Percentiles rank a stretch among this genome's conserved stretches.
phyloP scores from a whole-genome alignment of 2,797 vertebrate species.

The Pristis pectinata region DNA sequence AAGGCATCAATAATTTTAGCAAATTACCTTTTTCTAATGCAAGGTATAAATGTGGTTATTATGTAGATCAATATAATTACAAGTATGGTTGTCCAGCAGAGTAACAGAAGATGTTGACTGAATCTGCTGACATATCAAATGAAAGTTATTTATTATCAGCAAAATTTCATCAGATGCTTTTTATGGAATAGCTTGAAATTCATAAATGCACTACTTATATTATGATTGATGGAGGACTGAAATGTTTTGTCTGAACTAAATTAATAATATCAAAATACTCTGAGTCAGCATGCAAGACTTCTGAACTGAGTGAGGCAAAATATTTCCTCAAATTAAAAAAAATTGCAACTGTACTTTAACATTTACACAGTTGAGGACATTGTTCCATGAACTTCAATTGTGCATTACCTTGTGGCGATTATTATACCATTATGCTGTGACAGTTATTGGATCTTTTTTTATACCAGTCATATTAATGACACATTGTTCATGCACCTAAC shows the following conservation, averaged over 20 bases:
- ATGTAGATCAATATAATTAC: not conserved
- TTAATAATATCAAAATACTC: not conserved
- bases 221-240: constrained; percentile 8
- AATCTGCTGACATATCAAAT: not conserved
- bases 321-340: not conserved
- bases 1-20: constrained; percentile 19
- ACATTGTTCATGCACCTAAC: not conserved
- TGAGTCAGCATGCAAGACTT: not conserved
- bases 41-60: not conserved
- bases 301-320: not conserved
- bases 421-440: not conserved
- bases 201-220: constrained; percentile 6
- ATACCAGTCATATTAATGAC: not conserved
- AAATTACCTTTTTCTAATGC: constrained; percentile 20
- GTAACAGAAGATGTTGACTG: not conserved
- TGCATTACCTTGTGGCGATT: not conserved
- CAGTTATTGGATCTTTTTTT: not conserved
- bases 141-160: constrained; percentile 7
- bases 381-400: not conserved
- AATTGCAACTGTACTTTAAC: not conserved
- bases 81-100: not conserved
- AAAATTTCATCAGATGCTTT: not conserved
- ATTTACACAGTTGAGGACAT: not conserved
- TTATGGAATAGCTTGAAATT: constrained; percentile 30
- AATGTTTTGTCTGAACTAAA: not conserved